Conservation (phyloP, 2,888 invertebrate species). For the Loripinus fragilis region DNA sequence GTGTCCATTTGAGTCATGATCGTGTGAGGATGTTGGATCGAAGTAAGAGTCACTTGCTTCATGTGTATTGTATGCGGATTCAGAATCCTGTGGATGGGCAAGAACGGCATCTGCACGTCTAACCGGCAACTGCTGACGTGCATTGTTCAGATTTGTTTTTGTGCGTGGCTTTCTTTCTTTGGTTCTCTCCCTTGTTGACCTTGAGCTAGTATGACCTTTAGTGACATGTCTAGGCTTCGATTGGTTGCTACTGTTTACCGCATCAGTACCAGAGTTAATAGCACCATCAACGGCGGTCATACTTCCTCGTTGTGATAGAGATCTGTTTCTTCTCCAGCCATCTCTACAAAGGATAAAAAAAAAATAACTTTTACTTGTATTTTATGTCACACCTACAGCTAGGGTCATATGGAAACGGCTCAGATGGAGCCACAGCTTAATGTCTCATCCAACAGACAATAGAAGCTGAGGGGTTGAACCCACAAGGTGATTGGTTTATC, state of each 20-base stretch:
- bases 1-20: conserved; percentile 41
- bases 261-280: conserved; percentile 11
- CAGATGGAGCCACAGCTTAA: too few species aligned
- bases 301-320: conserved; percentile 52
- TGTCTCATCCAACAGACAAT: too few species aligned
- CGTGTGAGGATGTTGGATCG: conserved; percentile 47
- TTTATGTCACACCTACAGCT: too few species aligned
- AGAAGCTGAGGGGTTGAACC: too few species aligned
- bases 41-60: conserved; percentile 56
- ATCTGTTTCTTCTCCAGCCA: conserved; percentile 55
- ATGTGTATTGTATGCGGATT: conserved; percentile 59
- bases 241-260: conserved; percentile 19
- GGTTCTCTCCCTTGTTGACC: conserved; percentile 45
- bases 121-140: conserved; percentile 20
- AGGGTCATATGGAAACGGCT: too few species aligned
- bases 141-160: conserved; percentile 28
- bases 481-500: too few species aligned
- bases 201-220: conserved; percentile 42
- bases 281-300: neutral
- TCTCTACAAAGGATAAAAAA: conserved; percentile 44
- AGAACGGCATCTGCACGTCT: conserved; percentile 16
- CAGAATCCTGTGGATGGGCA: conserved; percentile 48
- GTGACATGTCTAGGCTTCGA: conserved; percentile 41
- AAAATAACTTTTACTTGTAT: too few species aligned
- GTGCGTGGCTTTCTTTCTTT: conserved; percentile 50